Conservation (phyloP, 1,140 invertebrate genomes). For the Conus ventricosus region DNA sequence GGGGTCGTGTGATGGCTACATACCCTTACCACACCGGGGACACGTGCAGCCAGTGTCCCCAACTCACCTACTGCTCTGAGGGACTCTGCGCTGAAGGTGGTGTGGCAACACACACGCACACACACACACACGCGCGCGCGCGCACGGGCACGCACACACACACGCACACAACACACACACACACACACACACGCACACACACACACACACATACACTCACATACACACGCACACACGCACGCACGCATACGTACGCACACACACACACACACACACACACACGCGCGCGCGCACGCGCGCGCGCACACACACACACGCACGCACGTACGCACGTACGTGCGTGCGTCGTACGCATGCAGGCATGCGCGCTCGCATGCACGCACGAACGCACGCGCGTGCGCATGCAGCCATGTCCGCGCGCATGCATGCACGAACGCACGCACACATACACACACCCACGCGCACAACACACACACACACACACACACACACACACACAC, state of each 20-base stretch:
- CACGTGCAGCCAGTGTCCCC: conserved; percentile 18
- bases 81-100: neutral
- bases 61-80: conserved; percentile 8
- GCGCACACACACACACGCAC: neutral
- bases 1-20: conserved; percentile 4
- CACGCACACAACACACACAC: neutral
- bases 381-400: too few species aligned
- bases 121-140: neutral
- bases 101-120: neutral
- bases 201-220: too few species aligned
- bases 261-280: neutral
- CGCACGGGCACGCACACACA: too few species aligned
- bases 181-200: neutral
- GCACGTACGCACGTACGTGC: too few species aligned
- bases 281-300: neutral
- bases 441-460: too few species aligned
- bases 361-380: too few species aligned
- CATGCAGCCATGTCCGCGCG: too few species aligned
- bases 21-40: conserved; percentile 18
- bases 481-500: too few species aligned
- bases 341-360: too few species aligned
- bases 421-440: too few species aligned
- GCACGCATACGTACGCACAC: neutral
- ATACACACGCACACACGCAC: too few species aligned
- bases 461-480: too few species aligned